These are phyloP conservation scores for Hepsetus odoe DNA, from an alignment of 2,113 vertebrate genomes.

Conservation along the genomic window DNA sequence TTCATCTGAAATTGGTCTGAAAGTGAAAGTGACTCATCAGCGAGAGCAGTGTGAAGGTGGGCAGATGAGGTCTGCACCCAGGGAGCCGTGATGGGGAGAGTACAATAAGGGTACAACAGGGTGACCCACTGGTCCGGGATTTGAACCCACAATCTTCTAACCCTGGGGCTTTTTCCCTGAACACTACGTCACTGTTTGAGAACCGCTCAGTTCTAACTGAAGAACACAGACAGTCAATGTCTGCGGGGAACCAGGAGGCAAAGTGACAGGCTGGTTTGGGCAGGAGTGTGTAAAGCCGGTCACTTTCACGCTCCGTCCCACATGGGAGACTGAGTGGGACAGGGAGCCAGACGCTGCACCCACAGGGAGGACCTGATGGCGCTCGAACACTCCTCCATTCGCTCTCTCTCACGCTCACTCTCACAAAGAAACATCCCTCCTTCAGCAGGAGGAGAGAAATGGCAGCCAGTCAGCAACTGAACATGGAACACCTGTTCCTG, in stretches of 20 bases:
- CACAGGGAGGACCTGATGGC: slow-evolving; percentile 65
- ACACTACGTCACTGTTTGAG: no score
- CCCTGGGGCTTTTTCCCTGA: no score
- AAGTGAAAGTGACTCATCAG: no score
- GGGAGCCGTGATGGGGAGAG: no score
- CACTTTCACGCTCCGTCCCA: slow-evolving; percentile 77
- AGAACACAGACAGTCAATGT: slow-evolving; percentile 62
- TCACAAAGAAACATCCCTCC: slow-evolving; percentile 35
- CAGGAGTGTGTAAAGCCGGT: slow-evolving; percentile 67
- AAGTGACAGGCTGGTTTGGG: slow-evolving; percentile 77
- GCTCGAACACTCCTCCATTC: slow-evolving; percentile 54
- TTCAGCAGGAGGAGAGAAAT: slow-evolving; percentile 31
- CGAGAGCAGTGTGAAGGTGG: no score
- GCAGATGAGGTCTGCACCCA: no score
- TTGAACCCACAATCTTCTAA: no score
- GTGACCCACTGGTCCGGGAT: no score
- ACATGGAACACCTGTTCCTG: slow-evolving; percentile 47
- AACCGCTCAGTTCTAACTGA: no score
- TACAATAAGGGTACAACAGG: no score
- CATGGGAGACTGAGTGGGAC: slow-evolving; percentile 31
- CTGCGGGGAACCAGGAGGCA: slow-evolving; percentile 69
- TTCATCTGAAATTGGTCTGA: no score
- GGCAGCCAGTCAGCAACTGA: slow-evolving; percentile 41
- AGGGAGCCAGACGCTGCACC: slow-evolving; percentile 56
- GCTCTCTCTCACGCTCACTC: slow-evolving; percentile 8